Percentiles rank a stretch among this genome's conserved stretches.
phyloP scores from a whole-genome alignment of 2,113 vertebrate genomes.

The Montifringilla adamsi region DNA sequence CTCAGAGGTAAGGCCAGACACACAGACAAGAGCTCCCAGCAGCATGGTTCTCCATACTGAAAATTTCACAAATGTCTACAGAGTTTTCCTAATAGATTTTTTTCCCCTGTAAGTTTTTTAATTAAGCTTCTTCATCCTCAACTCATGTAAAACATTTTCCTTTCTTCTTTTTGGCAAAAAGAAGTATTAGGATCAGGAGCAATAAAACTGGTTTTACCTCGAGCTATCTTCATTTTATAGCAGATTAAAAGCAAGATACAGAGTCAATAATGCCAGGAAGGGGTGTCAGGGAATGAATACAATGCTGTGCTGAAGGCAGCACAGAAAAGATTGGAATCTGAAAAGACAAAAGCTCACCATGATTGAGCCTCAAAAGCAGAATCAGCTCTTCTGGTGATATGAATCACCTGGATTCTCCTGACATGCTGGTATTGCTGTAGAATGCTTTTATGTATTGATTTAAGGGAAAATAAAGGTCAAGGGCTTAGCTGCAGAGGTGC shows the following conservation, averaged over 20 bases:
- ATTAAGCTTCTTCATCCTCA: constrained; percentile 15
- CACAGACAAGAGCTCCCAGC: neutral
- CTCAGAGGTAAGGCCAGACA: neutral
- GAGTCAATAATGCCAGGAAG: neutral
- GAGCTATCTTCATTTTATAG: constrained; percentile 25
- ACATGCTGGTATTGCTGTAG: neutral
- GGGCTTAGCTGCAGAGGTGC: neutral
- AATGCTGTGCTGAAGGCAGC: neutral
- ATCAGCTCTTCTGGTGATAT: neutral
- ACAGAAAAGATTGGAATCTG: neutral
- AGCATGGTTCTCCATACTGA: neutral
- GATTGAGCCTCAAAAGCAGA: neutral
- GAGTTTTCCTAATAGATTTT: neutral
- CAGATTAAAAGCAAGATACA: neutral
- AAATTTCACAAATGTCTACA: neutral
- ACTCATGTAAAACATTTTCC: neutral
- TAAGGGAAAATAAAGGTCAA: constrained; percentile 22
- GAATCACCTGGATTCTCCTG: neutral
- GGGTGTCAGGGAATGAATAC: neutral
- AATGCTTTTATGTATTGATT: constrained; percentile 1
- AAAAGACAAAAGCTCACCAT: neutral
- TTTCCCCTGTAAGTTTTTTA: neutral
- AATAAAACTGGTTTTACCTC: neutral
- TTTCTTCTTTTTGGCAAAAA: neutral
- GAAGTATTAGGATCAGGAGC: neutral